phyloP scores from a whole-genome alignment of 2,888 invertebrate species.

The Meiosimyza platycephala region DNA sequence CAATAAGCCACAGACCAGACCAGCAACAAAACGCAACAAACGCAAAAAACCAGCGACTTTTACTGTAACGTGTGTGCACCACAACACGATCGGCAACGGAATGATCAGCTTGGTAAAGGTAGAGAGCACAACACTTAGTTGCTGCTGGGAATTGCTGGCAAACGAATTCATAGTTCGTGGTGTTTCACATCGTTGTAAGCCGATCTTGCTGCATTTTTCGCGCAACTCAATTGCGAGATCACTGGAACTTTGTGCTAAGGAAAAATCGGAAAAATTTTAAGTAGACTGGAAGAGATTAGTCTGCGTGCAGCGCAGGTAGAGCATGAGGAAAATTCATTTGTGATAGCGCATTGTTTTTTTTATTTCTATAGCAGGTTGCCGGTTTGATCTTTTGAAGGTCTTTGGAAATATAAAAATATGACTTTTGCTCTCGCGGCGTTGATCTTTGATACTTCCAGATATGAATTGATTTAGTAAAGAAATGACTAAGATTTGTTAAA shows the following conservation, averaged over 20 bases:
- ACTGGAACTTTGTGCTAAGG: conserved; percentile 15
- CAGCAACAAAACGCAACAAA: neutral
- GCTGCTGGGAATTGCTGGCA: no score
- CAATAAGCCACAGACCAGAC: neutral
- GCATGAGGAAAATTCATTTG: no score
- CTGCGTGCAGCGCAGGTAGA: neutral
- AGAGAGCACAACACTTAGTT: no score
- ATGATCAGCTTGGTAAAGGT: conserved; percentile 17
- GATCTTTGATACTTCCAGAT: no score
- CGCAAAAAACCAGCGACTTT: neutral
- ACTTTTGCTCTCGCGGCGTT: no score
- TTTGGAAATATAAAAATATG: no score
- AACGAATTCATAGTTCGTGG: neutral
- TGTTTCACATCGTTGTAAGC: neutral
- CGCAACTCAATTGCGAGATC: neutral
- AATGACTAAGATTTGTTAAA: no score
- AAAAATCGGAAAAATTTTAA: conserved; percentile 13
- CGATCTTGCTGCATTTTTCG: neutral
- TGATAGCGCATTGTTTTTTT: no score
- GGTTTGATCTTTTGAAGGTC: no score
- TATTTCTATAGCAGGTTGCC: no score
- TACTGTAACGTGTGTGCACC: conserved; percentile 24
- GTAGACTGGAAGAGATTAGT: conserved; percentile 10
- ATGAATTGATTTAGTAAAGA: no score
- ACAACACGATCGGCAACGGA: conserved; percentile 25